Base-by-base conservation (phyloP, 2,113 vertebrate genomes). In the Phodopus roborovskii region DNA sequence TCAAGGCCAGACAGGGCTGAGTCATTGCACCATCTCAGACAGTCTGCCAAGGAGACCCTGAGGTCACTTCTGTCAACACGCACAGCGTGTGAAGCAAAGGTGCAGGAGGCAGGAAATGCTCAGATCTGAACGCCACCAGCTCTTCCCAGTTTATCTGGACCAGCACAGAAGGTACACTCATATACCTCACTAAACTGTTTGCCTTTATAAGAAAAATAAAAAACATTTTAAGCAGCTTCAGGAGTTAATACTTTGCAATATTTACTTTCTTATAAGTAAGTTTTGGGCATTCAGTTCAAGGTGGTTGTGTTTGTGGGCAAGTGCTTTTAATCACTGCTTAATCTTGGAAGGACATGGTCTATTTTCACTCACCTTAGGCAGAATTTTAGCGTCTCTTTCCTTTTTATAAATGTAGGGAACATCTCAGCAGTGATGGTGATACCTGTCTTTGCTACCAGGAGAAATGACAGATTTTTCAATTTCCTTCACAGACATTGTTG, bases 1-100 rank as follows among this genome's bases (percentile, higher is more conserved):
- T 98, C 78, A 62, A 94, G 71, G 68, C 60, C 92, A 96, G 84
- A 88, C 70, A 91, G 24, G n/a, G 92, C 79, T 83, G 95, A 92
- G 5, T 77, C 95, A 95, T 39, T 70, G 3, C 94, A 88, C 66
- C 78, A 24, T 96, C 66, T 83, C 78, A 50, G 93, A 89, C 86
- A 95, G n/a, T 28, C 70, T 97, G 87, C 86, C 74, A 97, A 90
- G 92, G 73, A 95, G 73, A 94, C 3, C 4, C 48, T 95, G 39
- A 93, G 86, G 87, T 64, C 26, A 75, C 89, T 96, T 66, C 85
- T 33, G 96, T 79, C 85, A 97, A 92, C 22, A 20, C 13, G 64
- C n/a, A 70, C 17, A 92, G 26, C 64, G 8, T 70, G 48, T 7
- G 30, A 95, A 42, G 48, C 94, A 95, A 96, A 56, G 73, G 50